phyloP scores from a whole-genome alignment of 2,113 vertebrate species.

The Prunella fulvescens region DNA sequence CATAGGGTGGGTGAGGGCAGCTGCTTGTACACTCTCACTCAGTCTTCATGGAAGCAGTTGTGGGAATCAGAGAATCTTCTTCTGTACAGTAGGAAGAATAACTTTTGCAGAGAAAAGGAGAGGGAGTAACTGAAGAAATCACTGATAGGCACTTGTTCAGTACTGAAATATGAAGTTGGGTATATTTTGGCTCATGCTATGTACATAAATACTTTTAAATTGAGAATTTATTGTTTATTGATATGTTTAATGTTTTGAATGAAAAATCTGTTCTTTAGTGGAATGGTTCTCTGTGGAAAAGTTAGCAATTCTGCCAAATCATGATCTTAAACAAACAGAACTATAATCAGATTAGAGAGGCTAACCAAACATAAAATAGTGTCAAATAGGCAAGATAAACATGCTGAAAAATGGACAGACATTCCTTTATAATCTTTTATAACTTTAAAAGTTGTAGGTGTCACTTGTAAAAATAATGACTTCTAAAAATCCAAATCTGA shows the following conservation, averaged over 20 bases:
- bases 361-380: constrained; percentile 43
- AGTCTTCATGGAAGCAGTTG: background rate
- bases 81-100: background rate
- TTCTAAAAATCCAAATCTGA: constrained; percentile 13
- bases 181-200: background rate
- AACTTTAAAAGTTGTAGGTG: constrained; percentile 21
- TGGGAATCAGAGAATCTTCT: background rate
- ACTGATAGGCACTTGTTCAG: background rate
- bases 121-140: background rate
- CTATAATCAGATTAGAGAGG: constrained; percentile 46
- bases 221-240: constrained; percentile 42
- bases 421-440: constrained; percentile 22
- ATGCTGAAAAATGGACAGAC: background rate
- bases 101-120: constrained; percentile 1
- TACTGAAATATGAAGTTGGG: background rate
- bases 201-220: constrained; percentile 40
- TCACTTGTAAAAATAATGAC: constrained; percentile 16
- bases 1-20: background rate
- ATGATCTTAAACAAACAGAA: constrained; percentile 30
- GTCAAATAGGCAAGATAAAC: constrained; percentile 49
- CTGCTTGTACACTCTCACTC: background rate
- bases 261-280: constrained; percentile 6
- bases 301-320: constrained; percentile 10
- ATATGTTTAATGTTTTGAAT: constrained; percentile 11
- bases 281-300: background rate